Conservation (phyloP, 2,797 vertebrate genomes). For the Avahi laniger region DNA sequence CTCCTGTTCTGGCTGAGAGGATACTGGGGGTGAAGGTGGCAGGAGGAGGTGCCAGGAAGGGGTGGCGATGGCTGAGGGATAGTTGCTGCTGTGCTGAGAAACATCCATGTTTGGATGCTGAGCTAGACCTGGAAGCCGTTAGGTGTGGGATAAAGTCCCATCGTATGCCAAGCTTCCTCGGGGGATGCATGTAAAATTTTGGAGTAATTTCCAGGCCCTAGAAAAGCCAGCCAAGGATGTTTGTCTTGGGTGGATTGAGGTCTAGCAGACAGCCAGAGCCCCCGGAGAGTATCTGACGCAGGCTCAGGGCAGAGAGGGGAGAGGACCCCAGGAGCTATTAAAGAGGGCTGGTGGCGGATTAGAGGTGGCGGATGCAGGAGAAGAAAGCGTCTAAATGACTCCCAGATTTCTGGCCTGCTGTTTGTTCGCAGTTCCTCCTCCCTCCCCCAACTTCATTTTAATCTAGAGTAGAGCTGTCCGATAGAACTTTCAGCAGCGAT, state of each 20-base stretch:
- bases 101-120: rapidly evolving
- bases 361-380: neutral
- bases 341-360: neutral
- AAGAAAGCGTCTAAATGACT: neutral
- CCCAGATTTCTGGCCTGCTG: neutral
- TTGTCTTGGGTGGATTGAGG: neutral
- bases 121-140: neutral
- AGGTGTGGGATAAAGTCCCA: neutral
- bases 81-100: rapidly evolving
- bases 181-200: neutral
- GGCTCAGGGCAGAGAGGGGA: rapidly evolving
- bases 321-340: neutral
- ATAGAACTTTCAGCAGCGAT: rapidly evolving
- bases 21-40: rapidly evolving
- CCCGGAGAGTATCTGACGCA: neutral
- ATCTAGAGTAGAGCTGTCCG: neutral
- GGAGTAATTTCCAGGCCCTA: neutral
- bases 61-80: rapidly evolving
- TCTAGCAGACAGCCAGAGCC: neutral
- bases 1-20: neutral
- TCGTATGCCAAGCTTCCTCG: rapidly evolving
- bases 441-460: rapidly evolving
- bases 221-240: neutral
- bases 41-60: rapidly evolving
- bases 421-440: rapidly evolving